A percentile compares a stretch with the other conserved stretches of the same genome.
These are phyloP conservation scores for Sarcophaga peregrina DNA, from an alignment of 1,140 invertebrate species.

Conservation along the genomic window DNA sequence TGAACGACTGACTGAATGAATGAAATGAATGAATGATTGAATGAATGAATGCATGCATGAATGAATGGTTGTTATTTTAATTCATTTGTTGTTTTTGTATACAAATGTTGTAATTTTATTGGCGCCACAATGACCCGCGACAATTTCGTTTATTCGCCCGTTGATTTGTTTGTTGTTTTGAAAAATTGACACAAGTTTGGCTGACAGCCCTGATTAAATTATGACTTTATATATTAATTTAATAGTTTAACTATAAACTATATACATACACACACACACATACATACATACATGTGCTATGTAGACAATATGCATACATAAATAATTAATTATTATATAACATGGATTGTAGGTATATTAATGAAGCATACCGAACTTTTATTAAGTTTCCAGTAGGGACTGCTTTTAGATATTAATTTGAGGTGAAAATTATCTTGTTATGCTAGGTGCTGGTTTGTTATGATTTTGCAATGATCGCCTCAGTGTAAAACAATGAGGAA, in stretches of 20 bases:
- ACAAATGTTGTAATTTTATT: not conserved
- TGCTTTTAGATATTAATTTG: no score
- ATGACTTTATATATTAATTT: slow-evolving; percentile 19
- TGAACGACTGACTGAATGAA: not conserved
- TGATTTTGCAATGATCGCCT: no score
- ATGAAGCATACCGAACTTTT: no score
- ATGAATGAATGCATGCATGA: no score
- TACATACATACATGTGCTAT: not conserved
- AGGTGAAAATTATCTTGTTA: no score
- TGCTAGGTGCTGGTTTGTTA: no score
- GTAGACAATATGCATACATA: not conserved
- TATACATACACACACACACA: not conserved
- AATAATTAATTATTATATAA: no score
- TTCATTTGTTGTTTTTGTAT: not conserved
- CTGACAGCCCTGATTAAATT: not conserved
- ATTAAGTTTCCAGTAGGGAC: no score
- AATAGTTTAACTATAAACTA: slow-evolving; percentile 6
- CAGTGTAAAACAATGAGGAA: no score
- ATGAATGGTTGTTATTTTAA: no score
- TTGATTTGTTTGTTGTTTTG: not conserved
- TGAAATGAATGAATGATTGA: no score
- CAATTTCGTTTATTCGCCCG: not conserved
- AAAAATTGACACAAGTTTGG: not conserved
- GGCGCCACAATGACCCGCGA: slow-evolving; percentile 19
- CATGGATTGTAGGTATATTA: no score